Base-by-base conservation (phyloP, 2,888 invertebrate species). In the Mellilla xanthometata region DNA sequence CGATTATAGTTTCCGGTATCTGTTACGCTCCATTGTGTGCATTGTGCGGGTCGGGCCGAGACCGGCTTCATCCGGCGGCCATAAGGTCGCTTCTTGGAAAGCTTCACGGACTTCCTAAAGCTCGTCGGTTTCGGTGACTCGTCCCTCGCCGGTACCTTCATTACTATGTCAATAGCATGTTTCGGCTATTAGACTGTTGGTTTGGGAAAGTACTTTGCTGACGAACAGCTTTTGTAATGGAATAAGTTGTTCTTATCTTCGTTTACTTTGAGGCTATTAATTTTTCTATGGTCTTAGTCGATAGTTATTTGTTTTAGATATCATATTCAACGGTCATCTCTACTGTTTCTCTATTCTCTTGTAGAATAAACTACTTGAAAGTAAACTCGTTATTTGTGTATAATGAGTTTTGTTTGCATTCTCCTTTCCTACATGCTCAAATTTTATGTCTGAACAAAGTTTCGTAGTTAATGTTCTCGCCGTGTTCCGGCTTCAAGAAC, bases 1-100 rank as follows among this genome's bases (percentile, higher is more conserved):
- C 76, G 76, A 81, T 82, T 81, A 78, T 73, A 75, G 77, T 82
- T 77, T 84, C 84, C 85, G 81, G 82, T 79, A 69, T 81, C 72
- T 74, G 62, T 77, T 74, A 71, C 73, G 69, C 60, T 58, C 68
- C 62, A 78, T 81, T 81, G 79, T 82, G 62, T 71, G 59, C 65
- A 65, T 75, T 75, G 70, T 74, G 60, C 58, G 58, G 58, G 56
- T 65, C 60, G 70, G 68, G 65, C 68, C 67, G 71, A n/a, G n/a
- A n/a, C n/a, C n/a, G 58, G 62, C 62, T 60, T 61, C 67, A 64
- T 70, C 68, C 71, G 72, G 55, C 54, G 60, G 52, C 52, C 62
- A 64, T 75, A 76, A 71, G 77, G 74, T 71, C 55, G 62, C 46
- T 81, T 80, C 75, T 80, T 56, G 71, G 76, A 76, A 78, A 76